Percentiles rank a stretch among this genome's conserved stretches.
Evolutionary conservation across 30 jellyfish, hydroid and myxozoan species (phyloP).

Genomic region (Cassiopea xamachana): DNA sequence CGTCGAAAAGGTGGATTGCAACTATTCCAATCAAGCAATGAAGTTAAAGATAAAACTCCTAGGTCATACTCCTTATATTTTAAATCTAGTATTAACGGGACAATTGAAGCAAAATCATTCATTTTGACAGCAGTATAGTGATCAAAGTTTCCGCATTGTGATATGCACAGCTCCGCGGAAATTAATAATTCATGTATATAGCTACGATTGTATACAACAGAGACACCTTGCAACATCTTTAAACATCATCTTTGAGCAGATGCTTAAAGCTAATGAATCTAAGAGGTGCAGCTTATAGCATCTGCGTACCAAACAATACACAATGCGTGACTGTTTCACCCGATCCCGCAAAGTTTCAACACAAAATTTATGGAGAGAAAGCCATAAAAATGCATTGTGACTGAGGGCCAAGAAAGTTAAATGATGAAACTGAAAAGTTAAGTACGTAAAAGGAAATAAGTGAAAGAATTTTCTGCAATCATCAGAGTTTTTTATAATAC

Average conservation of each 20-base stretch:
- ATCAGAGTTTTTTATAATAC: too few relatives aligned
- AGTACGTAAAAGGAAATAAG: too few relatives aligned
- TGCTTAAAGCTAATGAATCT: neutral
- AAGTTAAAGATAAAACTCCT: neutral
- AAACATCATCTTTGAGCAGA: neutral
- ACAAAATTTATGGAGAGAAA: neutral
- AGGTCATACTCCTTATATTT: neutral
- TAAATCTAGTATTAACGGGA: neutral
- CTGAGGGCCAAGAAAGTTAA: too few relatives aligned
- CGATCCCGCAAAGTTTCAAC: neutral
- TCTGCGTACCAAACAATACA: neutral
- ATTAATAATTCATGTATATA: neutral
- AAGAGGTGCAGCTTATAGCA: neutral
- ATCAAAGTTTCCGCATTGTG: neutral
- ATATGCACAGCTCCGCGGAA: neutral
- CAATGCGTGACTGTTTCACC: neutral
- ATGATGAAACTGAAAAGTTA: too few relatives aligned
- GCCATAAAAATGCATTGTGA: neutral
- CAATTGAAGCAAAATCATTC: neutral
- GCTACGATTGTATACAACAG: neutral
- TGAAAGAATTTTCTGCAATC: too few relatives aligned
- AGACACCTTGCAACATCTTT: neutral
- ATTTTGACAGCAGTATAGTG: neutral
- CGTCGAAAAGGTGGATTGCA: too few relatives aligned
- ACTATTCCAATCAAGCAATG: neutral